Evolutionary conservation across 1,140 invertebrate species (phyloP).

Genomic region (Diorhabda carinulata): DNA sequence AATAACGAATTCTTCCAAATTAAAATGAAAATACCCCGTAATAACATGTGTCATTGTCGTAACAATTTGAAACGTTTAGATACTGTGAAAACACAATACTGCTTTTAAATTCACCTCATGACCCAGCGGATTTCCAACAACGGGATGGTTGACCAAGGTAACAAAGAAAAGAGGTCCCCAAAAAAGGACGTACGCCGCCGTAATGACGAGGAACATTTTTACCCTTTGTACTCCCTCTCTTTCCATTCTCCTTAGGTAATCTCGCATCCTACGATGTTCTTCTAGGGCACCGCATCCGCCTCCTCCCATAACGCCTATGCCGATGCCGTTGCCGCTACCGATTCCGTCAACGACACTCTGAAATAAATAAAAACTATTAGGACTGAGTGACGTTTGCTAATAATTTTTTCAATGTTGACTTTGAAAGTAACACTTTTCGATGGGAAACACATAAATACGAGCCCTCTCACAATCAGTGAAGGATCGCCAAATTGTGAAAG

Average conservation of each 20-base stretch:
- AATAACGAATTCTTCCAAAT: no score
- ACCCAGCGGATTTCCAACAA: constrained; percentile 55
- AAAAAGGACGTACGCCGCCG: constrained; percentile 77
- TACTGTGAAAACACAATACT: no score
- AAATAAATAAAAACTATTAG: no score
- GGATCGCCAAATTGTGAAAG: no score
- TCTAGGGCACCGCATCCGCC: constrained; percentile 54
- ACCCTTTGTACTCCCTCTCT: constrained; percentile 71
- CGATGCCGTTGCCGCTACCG: neutral
- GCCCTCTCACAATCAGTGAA: no score
- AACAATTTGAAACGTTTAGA: no score
- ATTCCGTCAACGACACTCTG: neutral
- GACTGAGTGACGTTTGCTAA: no score
- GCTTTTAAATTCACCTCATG: constrained; percentile 36
- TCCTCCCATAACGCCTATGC: neutral
- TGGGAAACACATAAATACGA: no score
- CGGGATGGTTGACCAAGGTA: constrained; percentile 69
- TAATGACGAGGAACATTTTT: constrained; percentile 82
- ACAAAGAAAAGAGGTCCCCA: constrained; percentile 87
- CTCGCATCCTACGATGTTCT: constrained; percentile 71
- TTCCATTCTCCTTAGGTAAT: constrained; percentile 73
- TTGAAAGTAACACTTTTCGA: no score
- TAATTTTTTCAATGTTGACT: no score
- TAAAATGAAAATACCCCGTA: no score
- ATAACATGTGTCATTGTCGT: no score